A percentile compares a stretch with the other conserved stretches of the same genome.
These are phyloP conservation scores for Lasioglossum oenotherae DNA, from an alignment of 2,888 invertebrate species.

Conservation along the genomic window DNA sequence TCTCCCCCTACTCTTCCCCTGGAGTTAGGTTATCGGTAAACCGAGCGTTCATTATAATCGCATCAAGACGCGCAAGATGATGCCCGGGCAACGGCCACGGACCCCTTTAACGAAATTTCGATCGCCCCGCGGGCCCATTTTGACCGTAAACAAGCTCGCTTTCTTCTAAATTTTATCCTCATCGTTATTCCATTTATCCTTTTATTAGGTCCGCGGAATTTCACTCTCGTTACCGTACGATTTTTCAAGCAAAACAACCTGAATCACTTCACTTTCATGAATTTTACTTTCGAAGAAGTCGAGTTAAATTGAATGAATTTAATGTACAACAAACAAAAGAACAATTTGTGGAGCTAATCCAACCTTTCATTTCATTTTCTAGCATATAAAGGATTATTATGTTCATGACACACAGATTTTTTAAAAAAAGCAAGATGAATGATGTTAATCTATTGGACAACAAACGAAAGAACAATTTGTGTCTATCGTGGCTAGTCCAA, in stretches of 20 bases:
- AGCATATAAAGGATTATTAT: background rate
- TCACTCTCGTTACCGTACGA: background rate
- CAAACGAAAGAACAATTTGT: background rate
- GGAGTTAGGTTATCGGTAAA: slow-evolving; percentile 77
- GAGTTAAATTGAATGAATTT: no score
- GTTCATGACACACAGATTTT: background rate
- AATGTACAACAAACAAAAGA: no score
- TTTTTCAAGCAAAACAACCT: background rate
- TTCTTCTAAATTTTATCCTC: background rate
- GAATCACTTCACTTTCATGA: no score
- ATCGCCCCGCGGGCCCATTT: slow-evolving; percentile 46
- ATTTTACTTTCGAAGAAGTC: no score
- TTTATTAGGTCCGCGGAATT: background rate
- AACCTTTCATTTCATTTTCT: background rate
- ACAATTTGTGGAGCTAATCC: no score
- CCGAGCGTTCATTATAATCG: slow-evolving; percentile 83
- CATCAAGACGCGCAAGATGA: slow-evolving; percentile 77
- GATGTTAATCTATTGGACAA: background rate
- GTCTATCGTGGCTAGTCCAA: no score
- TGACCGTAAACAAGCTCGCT: background rate
- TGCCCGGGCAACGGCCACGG: slow-evolving; percentile 75
- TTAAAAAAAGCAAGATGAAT: background rate
- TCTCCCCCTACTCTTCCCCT: slow-evolving; percentile 19
- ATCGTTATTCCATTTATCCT: background rate
- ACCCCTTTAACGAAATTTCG: slow-evolving; percentile 81